phyloP scores from a whole-genome alignment of 1,140 invertebrate species.

The Apocrypta bakeri region DNA sequence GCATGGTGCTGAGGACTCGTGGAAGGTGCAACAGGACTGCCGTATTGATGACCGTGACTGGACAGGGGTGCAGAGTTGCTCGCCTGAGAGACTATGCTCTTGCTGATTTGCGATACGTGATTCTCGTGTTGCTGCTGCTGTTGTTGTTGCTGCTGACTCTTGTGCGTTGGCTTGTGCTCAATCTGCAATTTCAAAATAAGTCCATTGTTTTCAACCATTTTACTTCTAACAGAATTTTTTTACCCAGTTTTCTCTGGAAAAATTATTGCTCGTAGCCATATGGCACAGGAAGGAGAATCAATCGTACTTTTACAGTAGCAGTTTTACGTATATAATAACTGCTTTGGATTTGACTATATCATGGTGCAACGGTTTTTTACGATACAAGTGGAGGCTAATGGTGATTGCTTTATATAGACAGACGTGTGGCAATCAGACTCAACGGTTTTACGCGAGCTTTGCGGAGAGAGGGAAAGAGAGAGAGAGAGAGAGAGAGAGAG shows the following conservation, averaged over 20 bases:
- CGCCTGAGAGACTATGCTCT: slow-evolving; percentile 70
- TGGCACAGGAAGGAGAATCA: background rate
- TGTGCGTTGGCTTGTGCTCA: slow-evolving; percentile 69
- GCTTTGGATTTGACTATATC: background rate
- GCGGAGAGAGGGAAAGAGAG: too few relatives aligned
- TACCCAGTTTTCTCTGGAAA: too few relatives aligned
- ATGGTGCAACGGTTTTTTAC: background rate
- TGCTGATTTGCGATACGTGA: slow-evolving; percentile 72
- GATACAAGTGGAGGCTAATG: slow-evolving; percentile 4
- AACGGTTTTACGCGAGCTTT: slow-evolving; percentile 4
- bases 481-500: too few relatives aligned
- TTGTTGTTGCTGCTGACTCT: slow-evolving; percentile 64
- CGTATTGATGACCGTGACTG: slow-evolving; percentile 54
- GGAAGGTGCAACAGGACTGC: background rate
- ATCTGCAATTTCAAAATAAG: slow-evolving; percentile 58
- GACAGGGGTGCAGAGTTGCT: slow-evolving; percentile 64
- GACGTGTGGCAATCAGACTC: background rate
- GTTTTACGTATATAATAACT: background rate
- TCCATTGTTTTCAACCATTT: too few relatives aligned
- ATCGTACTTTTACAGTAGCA: background rate
- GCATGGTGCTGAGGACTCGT: slow-evolving; percentile 1
- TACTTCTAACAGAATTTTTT: too few relatives aligned
- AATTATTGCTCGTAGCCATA: background rate
- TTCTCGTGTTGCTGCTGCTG: slow-evolving; percentile 72
- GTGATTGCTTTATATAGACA: slow-evolving; percentile 7